A percentile compares a stretch with the other conserved stretches of the same genome.
Evolutionary conservation across 2,797 vertebrate species (phyloP).

Genomic region (Amniataba percoides): DNA sequence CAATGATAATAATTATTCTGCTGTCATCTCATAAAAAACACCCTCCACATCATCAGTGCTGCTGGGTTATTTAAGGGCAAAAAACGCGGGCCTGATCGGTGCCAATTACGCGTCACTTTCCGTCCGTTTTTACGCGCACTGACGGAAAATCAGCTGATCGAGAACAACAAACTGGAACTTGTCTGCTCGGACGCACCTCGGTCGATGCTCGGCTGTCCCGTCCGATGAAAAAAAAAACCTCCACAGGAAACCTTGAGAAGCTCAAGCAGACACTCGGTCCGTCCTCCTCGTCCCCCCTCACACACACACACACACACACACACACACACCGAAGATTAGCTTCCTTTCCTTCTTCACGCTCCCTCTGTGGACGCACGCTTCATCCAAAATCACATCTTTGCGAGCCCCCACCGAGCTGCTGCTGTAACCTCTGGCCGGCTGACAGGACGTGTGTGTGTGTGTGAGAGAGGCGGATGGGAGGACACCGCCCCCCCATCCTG

Average conservation of each 20-base stretch:
- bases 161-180: slow-evolving; percentile 59
- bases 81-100: slow-evolving; percentile 18
- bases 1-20: background rate
- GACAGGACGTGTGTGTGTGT: slow-evolving; percentile 52
- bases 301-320: no score
- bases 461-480: slow-evolving; percentile 55
- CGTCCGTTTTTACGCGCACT: rapidly evolving
- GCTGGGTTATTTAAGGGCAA: slow-evolving; percentile 21
- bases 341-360: no score
- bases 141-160: background rate
- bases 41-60: background rate
- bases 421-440: slow-evolving; percentile 65
- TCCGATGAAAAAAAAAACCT: slow-evolving; percentile 62
- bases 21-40: background rate
- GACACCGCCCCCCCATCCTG: slow-evolving; percentile 35
- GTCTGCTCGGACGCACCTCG: slow-evolving; percentile 70
- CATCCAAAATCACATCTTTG: slow-evolving; percentile 58
- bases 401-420: slow-evolving; percentile 15
- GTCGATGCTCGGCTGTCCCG: slow-evolving; percentile 80
- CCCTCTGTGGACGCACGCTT: no score
- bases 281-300: no score
- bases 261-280: no score
- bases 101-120: background rate
- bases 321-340: no score
- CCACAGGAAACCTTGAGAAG: slow-evolving; percentile 30